phyloP scores from a whole-genome alignment of 2,113 vertebrate genomes.

The Triplophysa siluroides region DNA sequence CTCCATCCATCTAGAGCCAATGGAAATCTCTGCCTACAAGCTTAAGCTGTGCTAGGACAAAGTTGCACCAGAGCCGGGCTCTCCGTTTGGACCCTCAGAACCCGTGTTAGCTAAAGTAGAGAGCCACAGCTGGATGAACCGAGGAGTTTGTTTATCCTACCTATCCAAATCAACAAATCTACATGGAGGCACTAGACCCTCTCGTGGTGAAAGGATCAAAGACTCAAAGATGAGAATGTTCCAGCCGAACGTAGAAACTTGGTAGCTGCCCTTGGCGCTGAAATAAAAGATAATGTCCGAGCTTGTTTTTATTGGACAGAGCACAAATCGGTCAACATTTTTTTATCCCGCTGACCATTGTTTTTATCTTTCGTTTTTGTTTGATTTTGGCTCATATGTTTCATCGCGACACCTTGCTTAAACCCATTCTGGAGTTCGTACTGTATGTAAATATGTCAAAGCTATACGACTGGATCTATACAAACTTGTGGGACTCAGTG shows the following conservation, averaged over 20 bases:
- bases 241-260: slow-evolving; percentile 30
- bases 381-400: slow-evolving; percentile 33
- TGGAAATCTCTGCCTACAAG: slow-evolving; percentile 92
- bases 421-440: slow-evolving; percentile 30
- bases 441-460: slow-evolving; percentile 72
- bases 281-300: slow-evolving; percentile 42
- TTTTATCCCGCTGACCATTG: slow-evolving; percentile 25
- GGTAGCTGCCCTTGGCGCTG: slow-evolving; percentile 41
- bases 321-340: slow-evolving; percentile 7
- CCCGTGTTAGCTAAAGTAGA: slow-evolving; percentile 31
- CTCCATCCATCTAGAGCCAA: slow-evolving; percentile 84
- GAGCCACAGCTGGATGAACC: slow-evolving; percentile 7
- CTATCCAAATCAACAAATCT: neutral
- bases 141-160: slow-evolving; percentile 20
- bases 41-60: slow-evolving; percentile 83
- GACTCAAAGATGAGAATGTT: slow-evolving; percentile 1
- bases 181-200: slow-evolving; percentile 9
- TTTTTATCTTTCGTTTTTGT: neutral
- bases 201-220: neutral
- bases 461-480: slow-evolving; percentile 35
- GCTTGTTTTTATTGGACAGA: slow-evolving; percentile 45
- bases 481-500: slow-evolving; percentile 57
- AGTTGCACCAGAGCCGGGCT: slow-evolving; percentile 26
- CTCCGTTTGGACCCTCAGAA: slow-evolving; percentile 49
- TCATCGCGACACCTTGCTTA: neutral